These are phyloP conservation scores for Pseudorectes ferrugineus DNA, from an alignment of 2,113 vertebrate species.

Conservation along the genomic window DNA sequence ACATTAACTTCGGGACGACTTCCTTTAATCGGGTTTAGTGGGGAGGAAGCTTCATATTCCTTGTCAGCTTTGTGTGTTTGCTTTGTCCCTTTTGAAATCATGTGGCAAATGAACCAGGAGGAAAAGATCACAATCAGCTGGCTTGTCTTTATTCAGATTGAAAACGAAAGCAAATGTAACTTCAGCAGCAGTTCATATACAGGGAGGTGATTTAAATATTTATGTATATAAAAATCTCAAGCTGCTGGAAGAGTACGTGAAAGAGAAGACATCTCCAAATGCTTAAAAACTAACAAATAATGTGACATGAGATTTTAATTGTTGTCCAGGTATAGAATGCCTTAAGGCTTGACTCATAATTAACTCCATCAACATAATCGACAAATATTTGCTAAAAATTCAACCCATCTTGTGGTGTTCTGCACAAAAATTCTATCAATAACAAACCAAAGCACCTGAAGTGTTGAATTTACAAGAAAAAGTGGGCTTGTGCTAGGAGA, in stretches of 20 bases:
- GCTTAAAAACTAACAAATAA: neutral
- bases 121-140: neutral
- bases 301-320: neutral
- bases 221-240: neutral
- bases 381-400: neutral
- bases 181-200: neutral
- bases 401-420: neutral
- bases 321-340: neutral
- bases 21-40: constrained; percentile 29
- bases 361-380: neutral
- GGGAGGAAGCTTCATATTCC: neutral
- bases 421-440: neutral
- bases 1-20: constrained; percentile 42
- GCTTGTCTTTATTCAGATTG: constrained; percentile 34
- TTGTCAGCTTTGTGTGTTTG: constrained; percentile 13
- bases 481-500: neutral
- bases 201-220: neutral
- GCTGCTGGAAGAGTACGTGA: neutral
- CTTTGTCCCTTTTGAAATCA: neutral
- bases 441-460: neutral
- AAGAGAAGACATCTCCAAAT: neutral
- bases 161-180: neutral
- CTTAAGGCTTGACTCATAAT: neutral
- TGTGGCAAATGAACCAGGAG: neutral
- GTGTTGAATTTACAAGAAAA: neutral